Base-by-base conservation (phyloP, 2,797 vertebrate genomes). In the Cynodonichthys magdalenae region DNA sequence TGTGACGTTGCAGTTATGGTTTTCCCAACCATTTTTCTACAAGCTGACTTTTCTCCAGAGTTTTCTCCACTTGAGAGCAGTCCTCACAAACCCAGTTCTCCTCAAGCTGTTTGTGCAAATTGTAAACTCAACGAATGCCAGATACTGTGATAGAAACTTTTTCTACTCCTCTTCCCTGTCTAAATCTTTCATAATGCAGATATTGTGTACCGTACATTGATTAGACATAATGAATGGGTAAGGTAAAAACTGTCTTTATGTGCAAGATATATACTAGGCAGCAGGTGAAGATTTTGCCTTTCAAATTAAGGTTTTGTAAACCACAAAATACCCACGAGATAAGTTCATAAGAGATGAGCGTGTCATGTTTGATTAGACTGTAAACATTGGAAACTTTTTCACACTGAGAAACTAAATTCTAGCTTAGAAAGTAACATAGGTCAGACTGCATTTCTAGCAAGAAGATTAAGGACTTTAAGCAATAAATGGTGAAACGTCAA, bases 61-160 rank as follows among this genome's bases (percentile, higher is more conserved):
- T 78, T 86, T 72, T 85, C 89, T 86, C 49, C 70, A 60, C 66
- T 59, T 62, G 53, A 73, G 68, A 59, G 60, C 19, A 60, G 60
- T 68, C 80, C 71, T 65, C 53, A 61, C 64, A 69, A 57, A 45
- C 59, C 68, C 49, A 71, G 61, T 63, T 64, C 46, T 41, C 67
- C 61, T 44, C 15, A 12, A 50, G 44, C 59, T 56, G 41, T 74
- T 73, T 71, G 53, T 71, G 67, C 1, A 0, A 48, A 53, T 36
- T 67, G 54, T 73, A 71, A 79, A 72, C 61, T 63, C 55, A 75
- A 49, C 51, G 49, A 28, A 64, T 62, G 65, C 45, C 27, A 56
- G 53, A 51, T 75, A 34, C 24, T 18, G 36, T 39, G 31, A 48
- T 55, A 6, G 52, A 59, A 72, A 51, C 19, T 47, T 5, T 29